Evolutionary conservation across 2,888 invertebrate species (phyloP), one percentile per base, ranked within the genome.

Genomic region (Sericinus montela): DNA sequence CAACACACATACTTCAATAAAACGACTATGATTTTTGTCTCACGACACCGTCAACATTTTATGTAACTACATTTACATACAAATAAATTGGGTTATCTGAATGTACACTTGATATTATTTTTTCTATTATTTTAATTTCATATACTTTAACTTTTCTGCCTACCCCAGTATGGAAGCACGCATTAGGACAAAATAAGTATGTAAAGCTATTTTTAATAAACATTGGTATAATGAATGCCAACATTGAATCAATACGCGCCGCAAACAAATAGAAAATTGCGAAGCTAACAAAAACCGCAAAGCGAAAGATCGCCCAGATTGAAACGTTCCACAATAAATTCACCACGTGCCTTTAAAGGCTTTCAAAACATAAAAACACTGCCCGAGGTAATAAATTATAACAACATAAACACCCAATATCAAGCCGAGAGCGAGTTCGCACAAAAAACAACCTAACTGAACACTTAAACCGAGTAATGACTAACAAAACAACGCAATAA

Each of bases 401-500:
- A 70, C 69, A 72, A 74, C 75, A 76, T 79, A 80, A 80, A 80
- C 80, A 79, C 75, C 77, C 75, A 71, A 74, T 77, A 75, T 74
- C 67, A 54, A 56, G 43, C 59, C 53, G 55, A 56, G 56, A 63
- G 65, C 61, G 59, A 60, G 60, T 57, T 58, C 53, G 61, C 67
- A 67, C 69, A 75, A 74, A 69, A 69, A 68, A 59, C 56, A 56
- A 59, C 59, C 45, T 43, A 52, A 54, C 51, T 44, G 60, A 60
- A 59, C 65, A 62, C 67, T 60, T 67, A 72, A 69, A 67, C 67
- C 61, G 63, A 65, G 70, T 80, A 84, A 85, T 80, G 76, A 80
- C 73, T 67, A 79, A 81, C 80, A 80, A 82, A 84, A 81, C 74
- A 70, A 68, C 69, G 65, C 71, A 64, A 84, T 87, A 87, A 88